A percentile compares a stretch with the other conserved stretches of the same genome.
Conservation (phyloP, 1,140 invertebrate genomes). For the Danaus plexippus region DNA sequence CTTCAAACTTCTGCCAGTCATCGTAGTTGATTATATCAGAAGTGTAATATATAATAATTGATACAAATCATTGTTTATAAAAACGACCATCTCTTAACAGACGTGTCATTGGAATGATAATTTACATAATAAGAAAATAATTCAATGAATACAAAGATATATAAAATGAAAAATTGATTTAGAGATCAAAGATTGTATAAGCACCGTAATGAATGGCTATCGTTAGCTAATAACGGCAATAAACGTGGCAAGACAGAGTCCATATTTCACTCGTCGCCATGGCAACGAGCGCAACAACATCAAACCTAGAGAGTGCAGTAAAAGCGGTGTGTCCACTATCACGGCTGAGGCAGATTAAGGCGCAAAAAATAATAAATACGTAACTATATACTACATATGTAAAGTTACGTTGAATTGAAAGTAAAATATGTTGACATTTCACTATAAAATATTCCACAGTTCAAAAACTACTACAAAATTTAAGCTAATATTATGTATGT, state of each 20-base stretch:
- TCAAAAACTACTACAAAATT: too few species aligned
- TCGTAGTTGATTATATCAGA: conserved; percentile 60
- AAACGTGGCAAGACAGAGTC: conserved; percentile 45
- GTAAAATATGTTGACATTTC: too few species aligned
- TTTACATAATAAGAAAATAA: too few species aligned
- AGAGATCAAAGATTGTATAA: conserved; percentile 15
- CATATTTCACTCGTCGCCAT: conserved; percentile 60
- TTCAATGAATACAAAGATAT: background rate
- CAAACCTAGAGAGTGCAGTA: conserved; percentile 25
- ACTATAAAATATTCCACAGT: too few species aligned
- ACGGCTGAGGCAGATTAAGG: conserved; percentile 3
- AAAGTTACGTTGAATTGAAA: too few species aligned
- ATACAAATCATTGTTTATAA: conserved; percentile 61
- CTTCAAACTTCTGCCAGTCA: conserved; percentile 40
- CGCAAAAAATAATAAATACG: conserved; percentile 7
- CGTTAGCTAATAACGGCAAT: conserved; percentile 54
- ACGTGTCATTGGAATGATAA: too few species aligned
- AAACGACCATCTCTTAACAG: conserved; percentile 20
- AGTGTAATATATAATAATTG: conserved; percentile 54
- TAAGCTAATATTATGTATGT: too few species aligned
- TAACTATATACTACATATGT: too few species aligned
- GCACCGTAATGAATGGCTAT: conserved; percentile 46
- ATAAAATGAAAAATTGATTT: conserved; percentile 5
- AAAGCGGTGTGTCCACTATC: conserved; percentile 19
- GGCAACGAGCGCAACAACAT: conserved; percentile 55